These are phyloP conservation scores for Entomobrya proxima DNA, from an alignment of 2,888 invertebrate genomes.

Conservation along the genomic window DNA sequence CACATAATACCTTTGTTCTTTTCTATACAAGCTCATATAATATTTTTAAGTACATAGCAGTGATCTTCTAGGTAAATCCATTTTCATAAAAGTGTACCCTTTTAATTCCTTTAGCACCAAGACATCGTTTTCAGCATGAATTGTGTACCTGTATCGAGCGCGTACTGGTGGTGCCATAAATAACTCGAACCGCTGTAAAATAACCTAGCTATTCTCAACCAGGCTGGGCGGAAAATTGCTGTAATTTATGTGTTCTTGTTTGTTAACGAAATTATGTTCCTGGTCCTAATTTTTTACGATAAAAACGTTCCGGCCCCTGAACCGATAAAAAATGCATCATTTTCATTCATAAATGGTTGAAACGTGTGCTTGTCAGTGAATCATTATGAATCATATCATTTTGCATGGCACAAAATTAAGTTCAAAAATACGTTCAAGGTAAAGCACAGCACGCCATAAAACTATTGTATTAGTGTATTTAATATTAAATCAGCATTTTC, in stretches of 20 bases:
- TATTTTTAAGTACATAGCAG: background rate
- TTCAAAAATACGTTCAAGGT: constrained; percentile 41
- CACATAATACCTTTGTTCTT: background rate
- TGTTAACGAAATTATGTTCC: constrained; percentile 5
- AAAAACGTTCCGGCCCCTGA: constrained; percentile 22
- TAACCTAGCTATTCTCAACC: background rate
- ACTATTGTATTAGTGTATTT: background rate
- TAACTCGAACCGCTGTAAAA: too few relatives aligned
- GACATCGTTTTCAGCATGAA: background rate
- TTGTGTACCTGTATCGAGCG: background rate
- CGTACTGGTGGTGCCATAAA: too few relatives aligned
- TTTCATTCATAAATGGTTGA: background rate
- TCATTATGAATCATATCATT: background rate
- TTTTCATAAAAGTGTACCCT: background rate
- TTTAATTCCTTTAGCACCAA: background rate
- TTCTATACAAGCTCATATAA: background rate
- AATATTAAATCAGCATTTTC: background rate
- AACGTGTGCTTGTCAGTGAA: background rate
- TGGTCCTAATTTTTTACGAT: constrained; percentile 13
- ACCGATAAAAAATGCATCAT: background rate
- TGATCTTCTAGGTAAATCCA: background rate
- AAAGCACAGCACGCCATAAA: background rate
- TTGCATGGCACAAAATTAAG: background rate
- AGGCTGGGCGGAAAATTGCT: constrained; percentile 14
- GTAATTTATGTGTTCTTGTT: constrained; percentile 33